A percentile compares a stretch with the other conserved stretches of the same genome.
Conservation (phyloP, 30 jellyfish, hydroid and myxozoan species). For the Aurelia aurita complex sp. Pacific region DNA sequence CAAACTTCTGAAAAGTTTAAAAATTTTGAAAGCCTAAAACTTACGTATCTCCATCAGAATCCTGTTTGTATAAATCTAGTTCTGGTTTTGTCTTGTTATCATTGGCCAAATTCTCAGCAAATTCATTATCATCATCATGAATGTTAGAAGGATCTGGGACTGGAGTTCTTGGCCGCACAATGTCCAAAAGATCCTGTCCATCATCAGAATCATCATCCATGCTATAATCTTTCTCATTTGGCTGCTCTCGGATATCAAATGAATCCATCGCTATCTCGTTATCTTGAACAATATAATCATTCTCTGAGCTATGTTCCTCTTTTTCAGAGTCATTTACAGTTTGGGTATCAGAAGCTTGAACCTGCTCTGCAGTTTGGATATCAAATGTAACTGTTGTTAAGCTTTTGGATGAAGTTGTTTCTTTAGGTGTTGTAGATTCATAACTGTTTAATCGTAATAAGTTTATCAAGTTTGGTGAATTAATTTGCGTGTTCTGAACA, state of each 20-base stretch:
- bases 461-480: no score
- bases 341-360: no score
- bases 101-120: neutral
- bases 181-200: neutral
- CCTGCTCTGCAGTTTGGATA: no score
- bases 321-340: no score
- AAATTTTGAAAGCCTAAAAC: neutral
- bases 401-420: neutral
- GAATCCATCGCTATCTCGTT: neutral
- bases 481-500: no score
- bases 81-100: neutral
- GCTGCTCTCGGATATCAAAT: conserved; percentile 7
- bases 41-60: conserved; percentile 67
- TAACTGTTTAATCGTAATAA: neutral
- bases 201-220: neutral
- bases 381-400: no score
- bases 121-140: neutral
- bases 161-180: conserved; percentile 15
- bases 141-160: neutral
- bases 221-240: neutral
- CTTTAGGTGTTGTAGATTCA: neutral
- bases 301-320: no score
- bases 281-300: neutral
- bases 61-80: conserved; percentile 31
- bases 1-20: neutral